A percentile compares a stretch with the other conserved stretches of the same genome.
Conservation (phyloP, 2,888 invertebrate genomes). For the Actias luna region DNA sequence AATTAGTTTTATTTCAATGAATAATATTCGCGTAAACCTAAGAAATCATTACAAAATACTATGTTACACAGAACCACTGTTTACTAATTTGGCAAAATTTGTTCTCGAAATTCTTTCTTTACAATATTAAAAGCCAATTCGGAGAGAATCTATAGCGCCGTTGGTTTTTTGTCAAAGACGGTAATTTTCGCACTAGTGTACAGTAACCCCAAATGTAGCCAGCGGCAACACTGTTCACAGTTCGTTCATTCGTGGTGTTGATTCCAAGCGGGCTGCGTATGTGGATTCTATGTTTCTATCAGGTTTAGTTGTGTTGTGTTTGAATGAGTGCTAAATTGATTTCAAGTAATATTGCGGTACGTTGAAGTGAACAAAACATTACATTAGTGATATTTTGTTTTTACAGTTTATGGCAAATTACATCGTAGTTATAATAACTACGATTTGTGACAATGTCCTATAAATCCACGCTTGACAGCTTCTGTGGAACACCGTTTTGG, state of each 20-base stretch:
- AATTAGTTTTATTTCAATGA: too few relatives aligned
- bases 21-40: too few relatives aligned
- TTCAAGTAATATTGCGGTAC: not conserved
- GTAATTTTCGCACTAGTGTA: too few relatives aligned
- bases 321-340: slow-evolving; percentile 15
- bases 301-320: slow-evolving; percentile 12
- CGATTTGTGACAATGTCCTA: slow-evolving; percentile 75
- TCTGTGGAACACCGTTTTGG: slow-evolving; percentile 91
- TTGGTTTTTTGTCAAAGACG: too few relatives aligned
- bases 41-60: too few relatives aligned
- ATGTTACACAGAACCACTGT: too few relatives aligned
- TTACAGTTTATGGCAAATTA: slow-evolving; percentile 43
- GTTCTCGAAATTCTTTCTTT: too few relatives aligned
- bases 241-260: slow-evolving; percentile 2
- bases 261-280: not conserved
- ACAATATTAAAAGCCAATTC: too few relatives aligned
- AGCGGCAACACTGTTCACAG: not conserved
- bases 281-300: slow-evolving; percentile 1
- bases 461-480: slow-evolving; percentile 85
- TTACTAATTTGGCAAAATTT: too few relatives aligned
- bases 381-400: slow-evolving; percentile 15
- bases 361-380: slow-evolving; percentile 4
- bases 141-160: too few relatives aligned
- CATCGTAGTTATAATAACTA: slow-evolving; percentile 34
- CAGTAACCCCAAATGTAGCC: too few relatives aligned